phyloP scores from a whole-genome alignment of 2,888 invertebrate genomes.

The Phortica magna region DNA sequence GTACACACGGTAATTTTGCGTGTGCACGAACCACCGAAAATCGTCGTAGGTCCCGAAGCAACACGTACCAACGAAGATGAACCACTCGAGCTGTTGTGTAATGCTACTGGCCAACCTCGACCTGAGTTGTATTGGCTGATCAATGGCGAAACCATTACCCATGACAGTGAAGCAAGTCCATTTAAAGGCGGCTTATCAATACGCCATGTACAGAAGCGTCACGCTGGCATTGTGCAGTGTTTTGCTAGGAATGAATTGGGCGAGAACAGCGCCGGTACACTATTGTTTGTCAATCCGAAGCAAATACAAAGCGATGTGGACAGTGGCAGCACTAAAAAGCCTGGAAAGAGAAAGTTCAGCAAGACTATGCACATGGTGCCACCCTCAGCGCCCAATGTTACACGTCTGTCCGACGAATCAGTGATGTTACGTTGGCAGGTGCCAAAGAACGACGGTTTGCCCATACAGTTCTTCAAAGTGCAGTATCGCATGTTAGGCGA shows the following conservation, averaged over 20 bases:
- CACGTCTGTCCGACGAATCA: constrained; percentile 91
- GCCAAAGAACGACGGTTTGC: constrained; percentile 88
- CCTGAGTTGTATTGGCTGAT: constrained; percentile 89
- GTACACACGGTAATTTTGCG: constrained; percentile 79
- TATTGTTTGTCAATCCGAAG: constrained; percentile 86
- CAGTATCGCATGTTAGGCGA: constrained; percentile 81
- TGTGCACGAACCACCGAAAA: constrained; percentile 79
- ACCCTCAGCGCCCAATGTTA: constrained; percentile 91
- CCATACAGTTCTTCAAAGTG: constrained; percentile 93
- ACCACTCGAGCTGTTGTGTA: constrained; percentile 79
- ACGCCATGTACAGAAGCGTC: constrained; percentile 86
- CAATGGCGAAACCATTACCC: constrained; percentile 85
- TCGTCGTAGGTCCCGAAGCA: constrained; percentile 70
- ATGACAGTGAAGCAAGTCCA: constrained; percentile 78
- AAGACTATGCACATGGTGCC: constrained; percentile 85
- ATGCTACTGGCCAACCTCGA: constrained; percentile 83
- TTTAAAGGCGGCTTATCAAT: constrained; percentile 80
- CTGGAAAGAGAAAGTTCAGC: constrained; percentile 33
- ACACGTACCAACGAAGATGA: constrained; percentile 79
- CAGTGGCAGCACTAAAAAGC: neutral
- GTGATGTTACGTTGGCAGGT: constrained; percentile 95
- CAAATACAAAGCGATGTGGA: constrained; percentile 81
- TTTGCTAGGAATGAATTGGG: constrained; percentile 88
- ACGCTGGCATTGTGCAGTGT: constrained; percentile 92
- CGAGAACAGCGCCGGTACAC: constrained; percentile 80